Base-by-base conservation (phyloP, 2,113 vertebrate species). In the Nerophis ophidion region DNA sequence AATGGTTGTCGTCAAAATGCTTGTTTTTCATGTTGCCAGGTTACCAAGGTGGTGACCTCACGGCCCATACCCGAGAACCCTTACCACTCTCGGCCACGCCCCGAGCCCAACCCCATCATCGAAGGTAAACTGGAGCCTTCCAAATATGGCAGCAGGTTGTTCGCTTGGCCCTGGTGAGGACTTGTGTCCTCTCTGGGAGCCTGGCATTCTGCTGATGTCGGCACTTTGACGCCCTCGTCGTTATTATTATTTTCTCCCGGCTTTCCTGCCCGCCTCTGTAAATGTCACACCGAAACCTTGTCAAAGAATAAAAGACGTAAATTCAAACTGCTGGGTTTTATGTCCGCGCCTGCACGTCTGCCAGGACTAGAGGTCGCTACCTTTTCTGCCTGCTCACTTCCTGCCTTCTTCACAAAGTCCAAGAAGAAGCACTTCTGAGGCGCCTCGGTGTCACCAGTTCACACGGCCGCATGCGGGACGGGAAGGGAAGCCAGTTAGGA, bases 31-130 rank as follows among this genome's bases (percentile, higher is more conserved):
- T 58, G 59, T 59, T 72, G 3, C 0, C 79, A 99, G 97, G 92
- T 97, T 77, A 99, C 97, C 1, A 99, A 99, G 90, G 96, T 99
- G 89, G 77, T 92, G 55, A 99, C 96, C 48, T 66, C 89, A 1
- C 90, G 96, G 40, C 88, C 96, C 55, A 5, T 92, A 17, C 96
- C 96, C 2, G 93, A 96, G 83, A 95, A 99, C 75, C 82, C 83
- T 3, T 96, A 93, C 83, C 91, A 93, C 67, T 97, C 96, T 59
- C 90, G 93, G 65, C 53, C 88, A 35, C 91, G 92, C 57, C 96
- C 97, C 1, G 91, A 94, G 69, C 92, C 95, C 73, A 97, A 92
- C 71, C 81, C 89, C 0, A 72, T 68, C 59, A 71, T 60, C 0
- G 90, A 95, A 66, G 92, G 87, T 33, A 90, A 94, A 5, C 87